Evolutionary conservation across 2,888 invertebrate genomes (phyloP), one percentile per base, ranked within the genome.

Genomic region (Anoncus sp.): DNA sequence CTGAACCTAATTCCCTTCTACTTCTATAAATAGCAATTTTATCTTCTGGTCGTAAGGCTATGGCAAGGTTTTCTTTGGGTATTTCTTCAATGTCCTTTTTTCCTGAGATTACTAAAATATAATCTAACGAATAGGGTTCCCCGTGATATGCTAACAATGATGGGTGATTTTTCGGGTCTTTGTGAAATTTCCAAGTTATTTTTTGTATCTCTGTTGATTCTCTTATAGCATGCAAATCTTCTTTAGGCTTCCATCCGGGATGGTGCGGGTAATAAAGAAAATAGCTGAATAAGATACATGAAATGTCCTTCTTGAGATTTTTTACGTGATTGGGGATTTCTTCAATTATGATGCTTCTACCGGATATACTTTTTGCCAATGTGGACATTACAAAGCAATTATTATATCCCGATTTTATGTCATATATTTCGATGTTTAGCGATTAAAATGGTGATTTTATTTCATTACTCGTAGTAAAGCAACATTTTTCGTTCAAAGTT

Each of bases 301-400:
- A 63, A 65, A 45, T 6, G 14, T 57, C 65, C 31, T 67, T 74
- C 24, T 3, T 20, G 20, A 60, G 59, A 6, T 67, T 18, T 16
- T 60, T 67, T 16, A 60, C 74, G 65, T 73, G 65, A 18, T 73
- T 67, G 27, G 72, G 63, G 4, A 65, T 73, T 27, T 73, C 65
- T 10, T 55, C 31, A 57, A 73, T 57, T 73, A n/a, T n/a, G n/a
- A n/a, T n/a, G n/a, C n/a, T n/a, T n/a, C n/a, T n/a, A n/a, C n/a
- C n/a, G n/a, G n/a, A n/a, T n/a, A n/a, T n/a, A n/a, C n/a, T n/a
- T n/a, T n/a, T n/a, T n/a, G n/a, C n/a, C n/a, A n/a, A n/a, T n/a
- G n/a, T n/a, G n/a, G n/a, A n/a, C n/a, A n/a, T n/a, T n/a, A n/a
- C n/a, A n/a, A n/a, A n/a, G n/a, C 47, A 47, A 12, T 49, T 53